Conservation (phyloP, 2,797 vertebrate species). For the Kryptopterus vitreolus region DNA sequence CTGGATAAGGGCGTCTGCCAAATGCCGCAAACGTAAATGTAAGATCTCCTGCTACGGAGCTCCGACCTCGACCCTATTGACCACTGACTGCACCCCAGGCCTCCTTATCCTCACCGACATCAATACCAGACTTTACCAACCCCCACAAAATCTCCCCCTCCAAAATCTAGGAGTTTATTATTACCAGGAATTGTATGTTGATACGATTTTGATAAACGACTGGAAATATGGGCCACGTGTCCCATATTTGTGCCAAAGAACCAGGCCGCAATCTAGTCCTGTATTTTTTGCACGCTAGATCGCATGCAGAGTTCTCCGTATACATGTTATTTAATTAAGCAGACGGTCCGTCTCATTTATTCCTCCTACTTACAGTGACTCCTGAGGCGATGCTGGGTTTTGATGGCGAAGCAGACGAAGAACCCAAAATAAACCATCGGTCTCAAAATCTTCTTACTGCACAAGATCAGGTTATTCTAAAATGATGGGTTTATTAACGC, state of each 20-base stretch:
- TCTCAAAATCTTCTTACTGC: background rate
- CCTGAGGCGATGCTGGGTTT: background rate
- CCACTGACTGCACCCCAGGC: too few relatives aligned
- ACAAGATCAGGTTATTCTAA: background rate
- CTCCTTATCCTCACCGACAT: too few relatives aligned
- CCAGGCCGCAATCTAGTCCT: background rate
- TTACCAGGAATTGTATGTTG: background rate
- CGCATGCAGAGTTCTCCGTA: background rate
- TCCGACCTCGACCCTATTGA: too few relatives aligned
- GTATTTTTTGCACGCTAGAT: background rate
- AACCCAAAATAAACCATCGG: background rate
- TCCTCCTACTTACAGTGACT: slow-evolving; percentile 27
- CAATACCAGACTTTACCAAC: too few relatives aligned
- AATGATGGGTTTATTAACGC: too few relatives aligned
- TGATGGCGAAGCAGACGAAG: background rate
- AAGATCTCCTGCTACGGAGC: too few relatives aligned
- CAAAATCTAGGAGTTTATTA: too few relatives aligned
- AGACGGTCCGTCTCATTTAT: slow-evolving; percentile 11
- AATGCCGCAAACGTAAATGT: too few relatives aligned
- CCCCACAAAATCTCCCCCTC: too few relatives aligned
- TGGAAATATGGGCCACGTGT: background rate
- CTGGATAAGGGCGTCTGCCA: too few relatives aligned
- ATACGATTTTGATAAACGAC: background rate
- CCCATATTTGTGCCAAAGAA: slow-evolving; percentile 23
- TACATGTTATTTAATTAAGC: slow-evolving; percentile 30